Evolutionary conservation across 2,797 vertebrate species (phyloP).

Genomic region (Otus scops): DNA sequence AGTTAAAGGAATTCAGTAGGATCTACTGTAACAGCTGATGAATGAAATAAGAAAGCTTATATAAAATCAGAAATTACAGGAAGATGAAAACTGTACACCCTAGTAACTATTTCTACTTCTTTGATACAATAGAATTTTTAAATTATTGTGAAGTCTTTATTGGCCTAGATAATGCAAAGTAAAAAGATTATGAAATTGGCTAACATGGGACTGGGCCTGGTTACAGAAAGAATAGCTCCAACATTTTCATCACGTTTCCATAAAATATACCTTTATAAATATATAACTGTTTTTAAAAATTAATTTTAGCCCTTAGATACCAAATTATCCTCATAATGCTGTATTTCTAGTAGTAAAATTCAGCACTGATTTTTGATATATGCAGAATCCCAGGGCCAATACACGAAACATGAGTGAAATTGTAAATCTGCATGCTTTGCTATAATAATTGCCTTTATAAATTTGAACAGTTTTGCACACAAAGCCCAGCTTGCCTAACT

Average conservation of each 20-base stretch:
- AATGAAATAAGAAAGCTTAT: background rate
- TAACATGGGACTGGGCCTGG: background rate
- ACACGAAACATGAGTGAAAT: background rate
- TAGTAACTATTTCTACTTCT: background rate
- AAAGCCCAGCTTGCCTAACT: background rate
- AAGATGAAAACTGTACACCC: background rate
- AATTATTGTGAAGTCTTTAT: background rate
- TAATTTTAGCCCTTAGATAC: background rate
- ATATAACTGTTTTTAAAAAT: background rate
- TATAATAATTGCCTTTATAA: background rate
- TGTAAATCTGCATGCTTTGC: background rate
- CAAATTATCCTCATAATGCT: background rate
- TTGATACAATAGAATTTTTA: background rate
- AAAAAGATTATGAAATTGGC: background rate
- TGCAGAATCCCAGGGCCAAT: background rate
- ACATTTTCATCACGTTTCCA: background rate
- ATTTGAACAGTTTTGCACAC: background rate
- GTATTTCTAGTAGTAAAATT: background rate
- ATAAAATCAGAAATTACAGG: background rate
- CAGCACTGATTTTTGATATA: background rate
- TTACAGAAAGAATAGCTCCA: background rate
- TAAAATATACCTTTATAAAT: background rate
- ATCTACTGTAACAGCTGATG: background rate
- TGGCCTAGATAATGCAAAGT: background rate
- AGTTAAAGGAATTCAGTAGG: background rate